Evolutionary conservation across 2,888 invertebrate species (phyloP), one percentile per base, ranked within the genome.

Genomic region (Scrobipalpa atriplicella): DNA sequence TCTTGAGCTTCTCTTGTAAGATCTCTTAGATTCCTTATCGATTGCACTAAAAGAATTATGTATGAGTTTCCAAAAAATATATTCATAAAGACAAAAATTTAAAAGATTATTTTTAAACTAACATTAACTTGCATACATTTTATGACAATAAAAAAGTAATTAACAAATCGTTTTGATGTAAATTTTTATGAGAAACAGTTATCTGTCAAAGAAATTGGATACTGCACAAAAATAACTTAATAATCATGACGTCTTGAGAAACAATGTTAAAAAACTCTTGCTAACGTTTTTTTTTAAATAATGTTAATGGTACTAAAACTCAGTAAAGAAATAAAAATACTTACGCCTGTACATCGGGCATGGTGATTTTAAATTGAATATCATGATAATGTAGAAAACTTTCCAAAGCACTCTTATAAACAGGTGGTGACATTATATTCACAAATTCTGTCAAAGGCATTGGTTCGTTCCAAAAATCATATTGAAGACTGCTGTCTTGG

Each of bases 11-110:
- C 80, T 82, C 1, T 74, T 74, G 21, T 88, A 86, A 0, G 65
- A 76, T n/a, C 71, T 74, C 0, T 89, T 82, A 65, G 81, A 77
- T 78, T 94, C 92, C 68, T 89, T 90, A 62, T 94, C 91, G 67
- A 94, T 93, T 60, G 90, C 78, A 51, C 94, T 94, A 72, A n/a
- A 85, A 81, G 39, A 19, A 58, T n/a, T n/a, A n/a, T n/a, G n/a
- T 64, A 10, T 13, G 13, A 43, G 13, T 13, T 13, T 43, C 0
- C 2, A 29, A 5, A 29, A 29, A 29, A n/a, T n/a, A n/a, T n/a
- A n/a, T n/a, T n/a, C n/a, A n/a, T n/a, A n/a, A n/a, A n/a, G n/a
- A n/a, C n/a, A n/a, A n/a, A n/a, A n/a, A n/a, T n/a, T n/a, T n/a
- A n/a, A n/a, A n/a, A n/a, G n/a, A n/a, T n/a, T n/a, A n/a, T n/a